Conservation (phyloP, 2,797 vertebrate genomes). For the Sparus aurata region DNA sequence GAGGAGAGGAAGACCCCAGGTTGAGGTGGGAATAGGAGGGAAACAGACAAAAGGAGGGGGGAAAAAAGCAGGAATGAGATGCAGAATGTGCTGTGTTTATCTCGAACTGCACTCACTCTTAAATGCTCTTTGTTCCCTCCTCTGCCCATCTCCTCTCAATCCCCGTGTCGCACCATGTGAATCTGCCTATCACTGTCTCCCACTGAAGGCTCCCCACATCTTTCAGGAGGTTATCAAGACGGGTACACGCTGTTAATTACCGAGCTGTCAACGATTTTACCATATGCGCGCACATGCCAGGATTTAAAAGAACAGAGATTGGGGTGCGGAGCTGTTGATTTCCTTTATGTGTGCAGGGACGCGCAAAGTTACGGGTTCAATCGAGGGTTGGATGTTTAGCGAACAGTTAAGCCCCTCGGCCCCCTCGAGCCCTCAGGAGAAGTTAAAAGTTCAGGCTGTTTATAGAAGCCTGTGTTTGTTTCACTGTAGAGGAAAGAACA, state of each 20-base stretch:
- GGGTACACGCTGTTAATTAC: slow-evolving; percentile 62
- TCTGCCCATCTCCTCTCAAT: slow-evolving; percentile 2
- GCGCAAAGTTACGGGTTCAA: slow-evolving; percentile 26
- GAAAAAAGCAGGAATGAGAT: slow-evolving; percentile 26
- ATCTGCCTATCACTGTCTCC: slow-evolving; percentile 42
- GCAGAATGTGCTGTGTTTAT: slow-evolving; percentile 37
- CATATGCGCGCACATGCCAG: slow-evolving; percentile 10
- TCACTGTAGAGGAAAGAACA: background rate
- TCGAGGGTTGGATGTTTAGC: slow-evolving; percentile 22
- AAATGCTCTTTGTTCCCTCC: slow-evolving; percentile 26
- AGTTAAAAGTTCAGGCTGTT: slow-evolving; percentile 25
- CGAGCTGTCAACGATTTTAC: slow-evolving; percentile 58
- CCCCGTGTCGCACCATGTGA: slow-evolving; percentile 25
- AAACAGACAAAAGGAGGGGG: slow-evolving; percentile 27
- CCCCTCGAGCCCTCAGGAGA: background rate
- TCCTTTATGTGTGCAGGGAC: slow-evolving; percentile 9
- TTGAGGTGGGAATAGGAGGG: slow-evolving; percentile 26
- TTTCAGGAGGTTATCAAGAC: slow-evolving; percentile 57
- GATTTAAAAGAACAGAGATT: slow-evolving; percentile 10
- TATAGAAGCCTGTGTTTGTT: slow-evolving; percentile 6
- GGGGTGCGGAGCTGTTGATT: background rate
- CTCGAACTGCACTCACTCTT: slow-evolving; percentile 13
- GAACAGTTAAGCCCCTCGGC: slow-evolving; percentile 19
- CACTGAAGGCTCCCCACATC: slow-evolving; percentile 22
- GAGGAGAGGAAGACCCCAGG: slow-evolving; percentile 23